These are phyloP conservation scores for Ormia ochracea DNA, from an alignment of 2,888 invertebrate species.

Conservation along the genomic window DNA sequence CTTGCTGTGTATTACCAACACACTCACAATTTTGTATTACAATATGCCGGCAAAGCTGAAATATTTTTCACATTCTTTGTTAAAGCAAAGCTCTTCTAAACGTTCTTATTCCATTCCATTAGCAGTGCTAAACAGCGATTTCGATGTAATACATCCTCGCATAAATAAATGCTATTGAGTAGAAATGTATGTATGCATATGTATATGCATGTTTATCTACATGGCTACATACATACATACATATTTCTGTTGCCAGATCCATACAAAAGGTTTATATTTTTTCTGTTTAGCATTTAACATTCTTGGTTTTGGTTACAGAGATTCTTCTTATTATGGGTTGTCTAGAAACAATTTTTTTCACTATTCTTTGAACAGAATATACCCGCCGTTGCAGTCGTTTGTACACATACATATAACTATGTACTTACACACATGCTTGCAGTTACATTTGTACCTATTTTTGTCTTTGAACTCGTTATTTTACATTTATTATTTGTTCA, in stretches of 20 bases:
- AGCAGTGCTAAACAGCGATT: slow-evolving; percentile 20
- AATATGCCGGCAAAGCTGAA: slow-evolving; percentile 55
- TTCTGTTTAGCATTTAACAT: slow-evolving; percentile 26
- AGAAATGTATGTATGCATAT: too few relatives aligned
- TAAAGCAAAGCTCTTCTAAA: slow-evolving; percentile 15
- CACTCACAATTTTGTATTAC: slow-evolving; percentile 13
- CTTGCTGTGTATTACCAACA: not conserved
- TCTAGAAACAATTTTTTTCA: slow-evolving; percentile 15
- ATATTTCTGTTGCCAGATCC: slow-evolving; percentile 10
- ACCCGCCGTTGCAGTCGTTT: too few relatives aligned
- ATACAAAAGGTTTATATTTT: slow-evolving; percentile 11
- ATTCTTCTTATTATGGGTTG: slow-evolving; percentile 29
- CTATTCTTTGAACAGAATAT: not conserved
- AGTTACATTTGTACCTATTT: slow-evolving; percentile 30
- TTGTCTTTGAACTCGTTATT: slow-evolving; percentile 60
- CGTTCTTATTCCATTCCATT: slow-evolving; percentile 3
- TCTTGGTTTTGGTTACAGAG: slow-evolving; percentile 48
- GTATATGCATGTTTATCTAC: not conserved
- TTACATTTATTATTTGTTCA: slow-evolving; percentile 62
- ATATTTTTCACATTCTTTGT: slow-evolving; percentile 2
- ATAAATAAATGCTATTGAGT: too few relatives aligned
- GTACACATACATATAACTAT: not conserved
- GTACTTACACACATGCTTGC: not conserved
- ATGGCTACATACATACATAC: not conserved
- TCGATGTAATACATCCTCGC: too few relatives aligned